Percentiles rank a stretch among this genome's conserved stretches.
These are phyloP conservation scores for Noctilio leporinus DNA, from an alignment of 2,113 vertebrate species.

Conservation along the genomic window DNA sequence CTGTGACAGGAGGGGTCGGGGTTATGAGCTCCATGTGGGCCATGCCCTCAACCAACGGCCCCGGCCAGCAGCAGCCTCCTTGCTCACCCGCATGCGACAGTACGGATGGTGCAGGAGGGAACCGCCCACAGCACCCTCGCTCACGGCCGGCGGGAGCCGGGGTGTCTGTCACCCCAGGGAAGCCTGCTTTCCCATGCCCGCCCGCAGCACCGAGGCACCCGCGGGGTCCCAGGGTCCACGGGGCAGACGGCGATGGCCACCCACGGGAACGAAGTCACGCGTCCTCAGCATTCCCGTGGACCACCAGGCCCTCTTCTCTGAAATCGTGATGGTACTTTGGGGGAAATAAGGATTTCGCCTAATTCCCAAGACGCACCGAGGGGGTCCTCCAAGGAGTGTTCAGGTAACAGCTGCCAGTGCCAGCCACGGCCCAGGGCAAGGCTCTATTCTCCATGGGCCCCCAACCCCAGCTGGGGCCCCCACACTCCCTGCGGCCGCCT, in stretches of 20 bases:
- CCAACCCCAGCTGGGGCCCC: accelerated
- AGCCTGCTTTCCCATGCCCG: no score
- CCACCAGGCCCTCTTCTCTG: no score
- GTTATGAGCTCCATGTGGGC: background rate
- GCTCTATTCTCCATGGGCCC: background rate
- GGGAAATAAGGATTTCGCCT: no score
- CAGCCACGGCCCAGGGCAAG: background rate
- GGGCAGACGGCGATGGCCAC: accelerated
- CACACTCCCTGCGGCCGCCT: background rate
- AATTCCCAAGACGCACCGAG: background rate
- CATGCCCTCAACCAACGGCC: background rate
- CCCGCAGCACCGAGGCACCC: background rate
- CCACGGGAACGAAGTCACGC: accelerated
- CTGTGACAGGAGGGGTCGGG: accelerated
- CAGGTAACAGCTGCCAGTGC: background rate
- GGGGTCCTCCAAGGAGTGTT: accelerated
- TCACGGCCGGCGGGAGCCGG: accelerated
- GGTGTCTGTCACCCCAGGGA: accelerated
- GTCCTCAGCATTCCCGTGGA: background rate
- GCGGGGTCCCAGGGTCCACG: accelerated
- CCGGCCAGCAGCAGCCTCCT: accelerated
- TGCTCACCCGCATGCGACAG: background rate
- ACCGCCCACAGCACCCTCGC: no score
- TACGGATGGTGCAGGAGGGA: constrained; percentile 90
- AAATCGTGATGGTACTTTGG: no score